Evolutionary conservation across 2,888 invertebrate species (phyloP), one percentile per base, ranked within the genome.

Genomic region (Aelia acuminata): DNA sequence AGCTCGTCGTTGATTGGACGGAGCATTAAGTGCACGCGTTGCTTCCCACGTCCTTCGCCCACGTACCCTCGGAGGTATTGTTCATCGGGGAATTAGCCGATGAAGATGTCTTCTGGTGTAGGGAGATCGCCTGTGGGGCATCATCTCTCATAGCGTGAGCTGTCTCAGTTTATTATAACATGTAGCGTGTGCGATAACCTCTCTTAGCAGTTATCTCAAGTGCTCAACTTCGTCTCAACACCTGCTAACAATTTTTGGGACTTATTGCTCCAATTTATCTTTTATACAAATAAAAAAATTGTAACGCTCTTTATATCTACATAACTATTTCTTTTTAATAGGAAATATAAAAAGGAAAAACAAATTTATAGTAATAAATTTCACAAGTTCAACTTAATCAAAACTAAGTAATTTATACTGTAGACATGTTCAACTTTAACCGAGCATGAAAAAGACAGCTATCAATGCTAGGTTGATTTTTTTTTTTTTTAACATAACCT

Each of bases 21-120:
- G 10, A 1, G 80, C 43, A 43, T 18, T n/a, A 80, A 80, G 80
- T 47, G 80, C 43, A 47, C 80, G 43, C 80, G 43, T 80, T n/a
- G 43, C 80, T 80, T 80, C 80, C 80, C 80, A 80, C 80, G 80
- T 1, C 80, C 80, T 43, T 80, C 80, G 43, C 80, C 80, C 80
- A 43, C 80, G 80, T 39, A 70, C 63, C 20, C 63, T 5, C 63
- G 7, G 18, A 11, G 31, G 63, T 70, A 70, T 70, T 70, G 63
- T 70, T 70, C 63, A 35, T 70, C 63, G 31, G 35, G 18, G 63
- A 70, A 70, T 70, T 70, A 70, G 63, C 63, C 63, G 63, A 70
- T 70, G 63, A 70, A 70, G 63, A 70, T 35, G 63, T 70, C 63
- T 20, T 20, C 7, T 35, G 63, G 63, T 35, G 63, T 70, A 18